These are phyloP conservation scores for Heliconius cydno DNA, from an alignment of 2,888 invertebrate genomes.

Conservation along the genomic window DNA sequence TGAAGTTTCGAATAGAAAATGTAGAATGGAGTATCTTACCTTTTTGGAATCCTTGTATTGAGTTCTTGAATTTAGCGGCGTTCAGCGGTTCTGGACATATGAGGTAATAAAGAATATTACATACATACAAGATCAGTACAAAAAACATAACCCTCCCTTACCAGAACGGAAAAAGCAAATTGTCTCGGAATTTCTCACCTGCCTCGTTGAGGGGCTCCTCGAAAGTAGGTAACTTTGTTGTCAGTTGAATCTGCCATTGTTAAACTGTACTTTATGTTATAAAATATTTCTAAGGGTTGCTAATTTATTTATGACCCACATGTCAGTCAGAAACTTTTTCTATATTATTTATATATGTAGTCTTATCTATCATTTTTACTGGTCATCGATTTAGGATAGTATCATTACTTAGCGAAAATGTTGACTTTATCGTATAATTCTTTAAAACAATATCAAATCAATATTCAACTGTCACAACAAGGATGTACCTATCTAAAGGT, in stretches of 20 bases:
- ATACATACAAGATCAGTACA: no score
- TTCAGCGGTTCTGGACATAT: no score
- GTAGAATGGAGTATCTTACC: no score
- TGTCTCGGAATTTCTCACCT: slow-evolving; percentile 34
- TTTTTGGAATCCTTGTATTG: no score
- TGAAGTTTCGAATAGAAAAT: no score
- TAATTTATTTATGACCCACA: neutral
- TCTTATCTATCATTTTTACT: neutral
- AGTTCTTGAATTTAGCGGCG: no score
- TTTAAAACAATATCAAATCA: neutral
- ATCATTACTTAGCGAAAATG: neutral
- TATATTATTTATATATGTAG: neutral
- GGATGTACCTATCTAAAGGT: neutral
- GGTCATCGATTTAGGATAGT: neutral
- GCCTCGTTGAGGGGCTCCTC: slow-evolving; percentile 48
- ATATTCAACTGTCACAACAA: neutral
- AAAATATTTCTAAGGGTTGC: neutral
- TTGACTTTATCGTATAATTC: neutral
- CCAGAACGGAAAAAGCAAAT: neutral
- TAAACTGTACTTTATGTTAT: neutral
- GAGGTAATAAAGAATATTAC: no score
- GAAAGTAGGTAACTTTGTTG: slow-evolving; percentile 42
- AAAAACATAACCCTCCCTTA: no score
- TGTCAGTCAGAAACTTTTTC: neutral
- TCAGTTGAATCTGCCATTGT: slow-evolving; percentile 36